Percentiles rank a stretch among this genome's conserved stretches.
phyloP scores from a whole-genome alignment of 1,140 invertebrate species.

The Drosophila aff. region DNA sequence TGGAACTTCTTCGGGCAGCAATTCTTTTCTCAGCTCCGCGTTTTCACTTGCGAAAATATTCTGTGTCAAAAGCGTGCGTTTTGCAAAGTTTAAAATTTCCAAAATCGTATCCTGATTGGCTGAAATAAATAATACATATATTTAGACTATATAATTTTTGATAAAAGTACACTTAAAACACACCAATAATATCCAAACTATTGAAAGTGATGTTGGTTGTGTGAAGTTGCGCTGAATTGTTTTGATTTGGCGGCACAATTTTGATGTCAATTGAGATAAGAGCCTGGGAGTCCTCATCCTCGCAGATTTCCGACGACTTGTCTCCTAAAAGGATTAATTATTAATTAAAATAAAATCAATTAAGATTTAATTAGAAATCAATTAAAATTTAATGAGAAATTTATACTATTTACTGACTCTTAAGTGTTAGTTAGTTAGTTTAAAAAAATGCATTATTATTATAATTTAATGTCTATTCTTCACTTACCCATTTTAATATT shows the following conservation, averaged over 20 bases:
- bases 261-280: slow-evolving; percentile 94
- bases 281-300: slow-evolving; percentile 89
- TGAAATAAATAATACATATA: slow-evolving; percentile 84
- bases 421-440: background rate
- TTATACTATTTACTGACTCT: too few species aligned
- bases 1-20: background rate
- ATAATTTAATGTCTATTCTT: background rate
- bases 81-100: slow-evolving; percentile 94
- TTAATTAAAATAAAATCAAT: background rate
- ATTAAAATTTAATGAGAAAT: too few species aligned
- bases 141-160: background rate
- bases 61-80: slow-evolving; percentile 88
- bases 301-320: slow-evolving; percentile 25
- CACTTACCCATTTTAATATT: slow-evolving; percentile 75
- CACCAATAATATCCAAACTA: slow-evolving; percentile 96
- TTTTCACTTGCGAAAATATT: slow-evolving; percentile 75
- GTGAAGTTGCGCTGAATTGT: slow-evolving; percentile 88
- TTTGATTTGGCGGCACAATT: slow-evolving; percentile 86
- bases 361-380: too few species aligned
- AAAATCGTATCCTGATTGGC: slow-evolving; percentile 98
- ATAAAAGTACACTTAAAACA: slow-evolving; percentile 47
- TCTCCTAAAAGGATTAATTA: slow-evolving; percentile 25
- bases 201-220: slow-evolving; percentile 96
- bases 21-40: slow-evolving; percentile 25
- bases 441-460: too few species aligned